These are phyloP conservation scores for Ips nitidus DNA, from an alignment of 1,140 invertebrate genomes.

Conservation along the genomic window DNA sequence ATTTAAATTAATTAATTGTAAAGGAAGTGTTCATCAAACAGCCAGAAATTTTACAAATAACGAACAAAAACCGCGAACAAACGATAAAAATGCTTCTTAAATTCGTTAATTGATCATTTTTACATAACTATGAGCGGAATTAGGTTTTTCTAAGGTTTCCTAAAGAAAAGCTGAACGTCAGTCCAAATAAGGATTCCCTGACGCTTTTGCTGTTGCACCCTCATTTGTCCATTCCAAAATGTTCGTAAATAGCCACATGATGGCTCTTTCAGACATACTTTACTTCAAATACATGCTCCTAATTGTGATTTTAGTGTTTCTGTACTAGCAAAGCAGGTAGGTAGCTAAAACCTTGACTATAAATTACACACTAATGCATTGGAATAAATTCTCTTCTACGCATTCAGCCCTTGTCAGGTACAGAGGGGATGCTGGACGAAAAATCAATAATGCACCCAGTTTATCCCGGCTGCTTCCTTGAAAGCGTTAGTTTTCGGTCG, in stretches of 20 bases:
- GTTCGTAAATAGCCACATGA: slow-evolving; percentile 36
- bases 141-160: slow-evolving; percentile 4
- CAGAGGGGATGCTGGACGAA: slow-evolving; percentile 17
- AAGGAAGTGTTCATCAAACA: too few relatives aligned
- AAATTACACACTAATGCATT: too few relatives aligned
- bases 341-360: too few relatives aligned
- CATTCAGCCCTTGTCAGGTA: slow-evolving; percentile 7
- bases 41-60: too few relatives aligned
- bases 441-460: slow-evolving; percentile 13
- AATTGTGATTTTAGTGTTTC: slow-evolving; percentile 35
- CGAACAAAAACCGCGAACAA: too few relatives aligned
- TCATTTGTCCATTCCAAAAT: slow-evolving; percentile 13
- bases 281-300: slow-evolving; percentile 38
- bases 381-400: not conserved
- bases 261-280: slow-evolving; percentile 35
- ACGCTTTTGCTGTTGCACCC: not conserved
- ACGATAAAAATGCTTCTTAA: too few relatives aligned
- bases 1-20: too few relatives aligned
- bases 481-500: not conserved
- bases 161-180: not conserved
- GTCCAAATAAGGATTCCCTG: not conserved
- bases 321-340: slow-evolving; percentile 14
- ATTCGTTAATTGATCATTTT: too few relatives aligned
- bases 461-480: not conserved
- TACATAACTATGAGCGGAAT: not conserved